phyloP scores from a whole-genome alignment of 92 coral and sea anemone genomes.

The Paramuricea clavata region DNA sequence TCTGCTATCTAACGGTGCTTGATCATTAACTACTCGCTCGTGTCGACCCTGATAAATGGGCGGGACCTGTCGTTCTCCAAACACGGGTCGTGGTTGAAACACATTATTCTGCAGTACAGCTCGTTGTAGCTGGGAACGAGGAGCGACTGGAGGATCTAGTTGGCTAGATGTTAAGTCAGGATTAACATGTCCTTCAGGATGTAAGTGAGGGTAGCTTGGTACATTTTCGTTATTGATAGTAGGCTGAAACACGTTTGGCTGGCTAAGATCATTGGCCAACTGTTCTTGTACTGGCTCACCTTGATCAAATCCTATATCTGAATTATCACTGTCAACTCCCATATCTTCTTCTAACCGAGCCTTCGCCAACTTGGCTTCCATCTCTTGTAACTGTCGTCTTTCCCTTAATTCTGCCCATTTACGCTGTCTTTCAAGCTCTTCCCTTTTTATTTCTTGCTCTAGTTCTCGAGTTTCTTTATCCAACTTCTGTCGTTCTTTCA shows the following conservation, averaged over 20 bases:
- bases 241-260: too few species aligned
- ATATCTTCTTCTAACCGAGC: not conserved
- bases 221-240: too few species aligned
- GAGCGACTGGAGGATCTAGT: too few species aligned
- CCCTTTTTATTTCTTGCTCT: not conserved
- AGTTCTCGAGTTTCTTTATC: not conserved
- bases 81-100: not conserved
- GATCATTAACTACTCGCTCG: not conserved
- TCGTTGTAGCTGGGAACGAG: not conserved
- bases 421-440: not conserved
- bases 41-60: not conserved
- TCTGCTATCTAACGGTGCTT: not conserved
- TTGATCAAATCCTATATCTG: not conserved
- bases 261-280: not conserved
- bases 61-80: not conserved
- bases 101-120: not conserved
- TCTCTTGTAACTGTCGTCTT: not conserved
- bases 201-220: too few species aligned
- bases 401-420: not conserved
- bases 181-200: too few species aligned
- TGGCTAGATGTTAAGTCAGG: too few species aligned
- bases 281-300: not conserved
- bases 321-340: not conserved
- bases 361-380: not conserved
- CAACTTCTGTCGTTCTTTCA: not conserved